phyloP scores from a whole-genome alignment of 2,113 vertebrate species.

The Calcarius ornatus region DNA sequence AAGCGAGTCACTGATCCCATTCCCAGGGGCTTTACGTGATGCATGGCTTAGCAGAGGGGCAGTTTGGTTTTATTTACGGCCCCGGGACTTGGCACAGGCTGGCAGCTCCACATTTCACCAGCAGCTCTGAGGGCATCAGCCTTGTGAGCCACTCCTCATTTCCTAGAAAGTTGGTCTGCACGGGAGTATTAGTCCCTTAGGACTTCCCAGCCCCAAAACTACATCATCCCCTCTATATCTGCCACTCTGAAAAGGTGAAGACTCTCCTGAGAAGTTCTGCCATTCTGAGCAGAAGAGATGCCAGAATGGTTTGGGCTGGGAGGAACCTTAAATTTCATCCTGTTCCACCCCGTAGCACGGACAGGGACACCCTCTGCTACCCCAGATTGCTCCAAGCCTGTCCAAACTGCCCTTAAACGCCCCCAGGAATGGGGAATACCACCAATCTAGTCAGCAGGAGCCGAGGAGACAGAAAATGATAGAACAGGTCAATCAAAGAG shows the following conservation, averaged over 20 bases:
- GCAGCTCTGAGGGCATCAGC: not conserved
- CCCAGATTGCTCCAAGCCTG: not conserved
- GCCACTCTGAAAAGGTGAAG: not conserved
- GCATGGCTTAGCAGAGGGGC: not conserved
- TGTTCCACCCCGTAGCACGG: fast-evolving
- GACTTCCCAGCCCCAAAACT: not conserved
- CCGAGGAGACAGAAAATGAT: not conserved
- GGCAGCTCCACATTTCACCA: fast-evolving
- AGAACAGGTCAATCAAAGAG: not conserved
- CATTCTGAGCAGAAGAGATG: not conserved
- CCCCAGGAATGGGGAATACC: not conserved
- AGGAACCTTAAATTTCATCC: not conserved
- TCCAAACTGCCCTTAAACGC: not conserved
- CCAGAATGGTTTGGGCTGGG: not conserved
- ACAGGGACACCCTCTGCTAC: not conserved
- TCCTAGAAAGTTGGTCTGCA: not conserved
- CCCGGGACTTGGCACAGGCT: not conserved
- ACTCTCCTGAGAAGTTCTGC: not conserved
- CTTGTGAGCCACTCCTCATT: fast-evolving
- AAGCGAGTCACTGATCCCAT: not conserved
- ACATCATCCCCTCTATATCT: not conserved
- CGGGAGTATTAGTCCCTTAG: fast-evolving
- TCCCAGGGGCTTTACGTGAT: conserved; percentile 10
- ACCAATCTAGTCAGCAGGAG: fast-evolving
- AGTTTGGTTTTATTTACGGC: not conserved